A percentile compares a stretch with the other conserved stretches of the same genome.
Evolutionary conservation across 2,113 vertebrate genomes (phyloP).

Genomic region (Podarcis raffonei): DNA sequence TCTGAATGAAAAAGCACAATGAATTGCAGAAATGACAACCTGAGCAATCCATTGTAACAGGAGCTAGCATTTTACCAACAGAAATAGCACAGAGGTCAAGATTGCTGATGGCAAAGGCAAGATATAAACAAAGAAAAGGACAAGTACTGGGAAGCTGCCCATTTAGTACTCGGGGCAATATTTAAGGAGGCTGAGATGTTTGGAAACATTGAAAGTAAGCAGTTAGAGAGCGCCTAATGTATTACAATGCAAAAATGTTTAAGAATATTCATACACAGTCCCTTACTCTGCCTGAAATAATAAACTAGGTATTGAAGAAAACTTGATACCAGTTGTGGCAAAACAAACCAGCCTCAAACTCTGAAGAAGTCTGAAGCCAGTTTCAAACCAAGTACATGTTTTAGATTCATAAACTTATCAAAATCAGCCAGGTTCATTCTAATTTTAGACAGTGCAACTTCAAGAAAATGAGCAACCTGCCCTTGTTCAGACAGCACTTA

Average conservation of each 20-base stretch:
- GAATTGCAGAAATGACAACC: not conserved
- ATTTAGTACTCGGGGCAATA: not conserved
- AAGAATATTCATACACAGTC: not conserved
- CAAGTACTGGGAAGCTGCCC: not conserved
- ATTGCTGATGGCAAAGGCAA: not conserved
- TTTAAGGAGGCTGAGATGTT: not conserved
- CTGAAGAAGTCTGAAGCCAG: not conserved
- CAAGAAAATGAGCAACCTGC: not conserved
- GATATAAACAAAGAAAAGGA: not conserved
- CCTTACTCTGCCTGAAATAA: not conserved
- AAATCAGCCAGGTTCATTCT: not conserved
- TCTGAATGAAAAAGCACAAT: conserved; percentile 71
- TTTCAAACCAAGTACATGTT: not conserved
- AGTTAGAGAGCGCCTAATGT: not conserved
- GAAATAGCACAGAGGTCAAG: too few relatives aligned
- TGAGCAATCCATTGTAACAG: not conserved
- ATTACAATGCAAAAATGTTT: not conserved
- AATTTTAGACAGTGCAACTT: not conserved
- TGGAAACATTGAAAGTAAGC: too few relatives aligned
- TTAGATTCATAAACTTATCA: not conserved
- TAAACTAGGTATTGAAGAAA: not conserved
- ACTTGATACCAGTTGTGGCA: not conserved
- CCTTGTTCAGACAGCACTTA: conserved; percentile 70
- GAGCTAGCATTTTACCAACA: too few relatives aligned
- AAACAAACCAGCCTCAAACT: not conserved